Base-by-base conservation (phyloP, 2,113 vertebrate genomes). In the Bufo bufo region DNA sequence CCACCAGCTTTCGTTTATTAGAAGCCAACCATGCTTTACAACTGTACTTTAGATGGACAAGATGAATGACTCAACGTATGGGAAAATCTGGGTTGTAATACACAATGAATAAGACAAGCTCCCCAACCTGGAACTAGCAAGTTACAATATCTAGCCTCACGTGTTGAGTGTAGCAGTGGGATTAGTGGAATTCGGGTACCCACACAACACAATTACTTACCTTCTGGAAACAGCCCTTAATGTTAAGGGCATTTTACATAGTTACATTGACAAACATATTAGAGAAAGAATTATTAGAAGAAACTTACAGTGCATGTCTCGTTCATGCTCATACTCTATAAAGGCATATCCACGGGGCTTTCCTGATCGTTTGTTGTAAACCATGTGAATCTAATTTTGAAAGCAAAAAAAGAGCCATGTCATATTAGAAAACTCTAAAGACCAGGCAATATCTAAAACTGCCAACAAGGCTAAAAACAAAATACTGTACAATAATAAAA, bases 221-320 rank as follows among this genome's bases (percentile, higher is more conserved):
- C 87, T 89, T 89, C 72, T 71, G 82, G 81, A 89, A 77, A 77
- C 58, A 58, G 33, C 87, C 81, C 81, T 78, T 69, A 13, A 77
- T 5, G n/a, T 63, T n/a, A 81, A 88, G 80, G 87, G 58, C 69
- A 66, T 66, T 80, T 71, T 56, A 87, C 4, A 7, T 71, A 85
- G 47, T 52, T 75, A 77, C 1, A 87, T 4, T 23, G 13, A 45
- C 63, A 50, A 33, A 54, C 71, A 84, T 65, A 54, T 77, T 4
- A 75, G 2, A 77, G 4, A 78, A 47, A 4, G 11, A 81, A 43
- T n/a, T 47, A 43, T 83, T 56, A 59, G 12, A n/a, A 33, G 63
- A 65, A 93, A 97, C 97, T 97, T 92, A 97, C 96, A 97, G 92
- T 99, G 97, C 97, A 99, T 99, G 90, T 99, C 97, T 43, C 97